Conservation (phyloP, 1,140 invertebrate species). For the Drosophila sproati region DNA sequence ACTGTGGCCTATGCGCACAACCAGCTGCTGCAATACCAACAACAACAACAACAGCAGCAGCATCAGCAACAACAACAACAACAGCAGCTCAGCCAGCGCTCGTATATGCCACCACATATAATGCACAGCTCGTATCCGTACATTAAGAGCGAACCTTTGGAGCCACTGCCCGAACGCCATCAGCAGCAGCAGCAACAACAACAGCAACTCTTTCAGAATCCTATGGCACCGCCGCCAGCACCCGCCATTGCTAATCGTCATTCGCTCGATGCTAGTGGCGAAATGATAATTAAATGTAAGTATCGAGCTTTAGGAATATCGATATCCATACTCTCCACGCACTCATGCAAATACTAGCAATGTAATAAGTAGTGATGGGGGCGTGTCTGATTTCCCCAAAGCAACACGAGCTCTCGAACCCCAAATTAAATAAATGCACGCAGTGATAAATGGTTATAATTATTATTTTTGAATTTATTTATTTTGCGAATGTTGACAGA, state of each 20-base stretch:
- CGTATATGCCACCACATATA: slow-evolving; percentile 62
- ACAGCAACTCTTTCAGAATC: slow-evolving; percentile 42
- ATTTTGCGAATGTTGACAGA: too few relatives aligned
- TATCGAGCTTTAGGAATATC: slow-evolving; percentile 49
- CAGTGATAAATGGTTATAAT: too few relatives aligned
- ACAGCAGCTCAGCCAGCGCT: slow-evolving; percentile 50
- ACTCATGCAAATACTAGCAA: slow-evolving; percentile 25
- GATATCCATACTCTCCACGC: slow-evolving; percentile 32
- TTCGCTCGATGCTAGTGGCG: slow-evolving; percentile 41
- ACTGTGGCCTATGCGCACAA: slow-evolving; percentile 76
- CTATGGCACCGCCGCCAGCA: slow-evolving; percentile 72
- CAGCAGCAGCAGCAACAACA: slow-evolving; percentile 39
- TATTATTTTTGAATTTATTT: too few relatives aligned
- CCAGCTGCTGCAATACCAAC: slow-evolving; percentile 76
- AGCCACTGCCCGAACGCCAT: slow-evolving; percentile 28
- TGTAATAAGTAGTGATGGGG: slow-evolving; percentile 15
- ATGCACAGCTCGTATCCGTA: slow-evolving; percentile 70
- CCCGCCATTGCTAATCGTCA: slow-evolving; percentile 44
- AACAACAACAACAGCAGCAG: slow-evolving; percentile 48
- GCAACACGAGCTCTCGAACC: background rate
- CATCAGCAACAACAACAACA: slow-evolving; percentile 40
- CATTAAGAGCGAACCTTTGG: slow-evolving; percentile 70
- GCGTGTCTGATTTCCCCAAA: background rate
- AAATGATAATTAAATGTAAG: slow-evolving; percentile 78
- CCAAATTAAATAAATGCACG: background rate